Percentiles rank a stretch among this genome's conserved stretches.
Conservation (phyloP, 2,888 invertebrate species). For the Agrotis segetum region DNA sequence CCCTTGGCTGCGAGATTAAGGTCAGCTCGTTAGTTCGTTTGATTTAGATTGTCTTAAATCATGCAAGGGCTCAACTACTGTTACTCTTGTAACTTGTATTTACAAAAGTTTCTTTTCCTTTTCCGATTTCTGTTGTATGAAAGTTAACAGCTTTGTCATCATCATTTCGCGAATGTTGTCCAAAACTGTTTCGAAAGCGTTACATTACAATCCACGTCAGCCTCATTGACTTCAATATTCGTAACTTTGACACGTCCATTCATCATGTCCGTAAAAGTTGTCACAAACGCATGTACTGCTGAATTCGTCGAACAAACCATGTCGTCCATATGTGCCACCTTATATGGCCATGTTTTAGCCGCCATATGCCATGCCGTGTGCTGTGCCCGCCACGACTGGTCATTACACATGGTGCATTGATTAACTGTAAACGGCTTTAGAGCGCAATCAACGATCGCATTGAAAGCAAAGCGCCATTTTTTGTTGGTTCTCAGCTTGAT, state of each 20-base stretch:
- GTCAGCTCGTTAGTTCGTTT: conserved; percentile 41
- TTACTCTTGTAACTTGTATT: conserved; percentile 7
- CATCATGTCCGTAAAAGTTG: conserved; percentile 71
- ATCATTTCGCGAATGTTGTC: conserved; percentile 51
- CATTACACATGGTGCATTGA: conserved; percentile 83
- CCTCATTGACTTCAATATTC: conserved; percentile 55
- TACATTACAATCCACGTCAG: conserved; percentile 51
- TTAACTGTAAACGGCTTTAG: conserved; percentile 83
- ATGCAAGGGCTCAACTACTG: conserved; percentile 17
- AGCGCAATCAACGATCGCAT: conserved; percentile 80
- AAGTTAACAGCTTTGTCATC: conserved; percentile 41
- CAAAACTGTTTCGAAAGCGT: conserved; percentile 59
- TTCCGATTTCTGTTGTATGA: conserved; percentile 9
- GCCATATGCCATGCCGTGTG: conserved; percentile 83
- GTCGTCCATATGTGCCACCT: conserved; percentile 80
- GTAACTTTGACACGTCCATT: conserved; percentile 63
- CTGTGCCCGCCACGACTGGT: conserved; percentile 75
- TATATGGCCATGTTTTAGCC: conserved; percentile 84
- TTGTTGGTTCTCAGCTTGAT: conserved; percentile 66
- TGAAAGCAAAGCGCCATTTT: conserved; percentile 67
- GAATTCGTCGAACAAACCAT: conserved; percentile 77
- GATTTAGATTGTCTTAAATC: conserved; percentile 38
- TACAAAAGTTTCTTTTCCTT: conserved; percentile 10
- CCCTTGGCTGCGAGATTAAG: conserved; percentile 52
- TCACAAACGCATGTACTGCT: conserved; percentile 69